A percentile compares a stretch with the other conserved stretches of the same genome.
Conservation (phyloP, 2,888 invertebrate species). For the Rutpela maculata region DNA sequence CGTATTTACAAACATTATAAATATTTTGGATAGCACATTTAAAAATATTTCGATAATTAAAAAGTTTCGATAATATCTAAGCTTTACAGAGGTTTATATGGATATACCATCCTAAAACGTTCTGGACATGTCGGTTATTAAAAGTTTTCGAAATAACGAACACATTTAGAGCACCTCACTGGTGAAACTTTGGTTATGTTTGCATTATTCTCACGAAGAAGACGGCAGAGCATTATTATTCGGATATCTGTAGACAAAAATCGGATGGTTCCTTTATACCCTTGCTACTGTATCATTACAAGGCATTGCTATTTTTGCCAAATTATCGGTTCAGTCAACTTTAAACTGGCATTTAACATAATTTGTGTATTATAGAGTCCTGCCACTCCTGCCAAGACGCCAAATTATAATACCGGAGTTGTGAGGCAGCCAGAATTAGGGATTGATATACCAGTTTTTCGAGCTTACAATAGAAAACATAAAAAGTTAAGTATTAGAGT, state of each 20-base stretch:
- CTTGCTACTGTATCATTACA: constrained; percentile 69
- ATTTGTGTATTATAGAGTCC: constrained; percentile 52
- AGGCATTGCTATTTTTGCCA: constrained; percentile 66
- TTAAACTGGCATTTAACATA: constrained; percentile 67
- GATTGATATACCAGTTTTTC: constrained; percentile 42
- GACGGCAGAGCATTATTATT: constrained; percentile 20
- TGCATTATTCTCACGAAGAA: neutral
- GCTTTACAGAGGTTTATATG: no score
- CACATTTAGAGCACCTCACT: neutral
- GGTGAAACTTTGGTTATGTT: neutral
- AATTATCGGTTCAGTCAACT: constrained; percentile 65
- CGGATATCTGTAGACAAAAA: constrained; percentile 51
- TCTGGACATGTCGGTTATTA: no score
- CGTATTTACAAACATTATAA: no score
- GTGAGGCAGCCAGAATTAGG: constrained; percentile 49
- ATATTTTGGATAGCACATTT: no score
- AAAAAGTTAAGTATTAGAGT: constrained; percentile 52
- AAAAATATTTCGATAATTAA: no score
- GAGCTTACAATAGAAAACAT: constrained; percentile 49
- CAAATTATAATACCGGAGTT: constrained; percentile 50
- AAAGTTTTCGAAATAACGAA: no score
- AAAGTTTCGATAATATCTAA: no score
- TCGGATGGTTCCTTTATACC: constrained; percentile 41
- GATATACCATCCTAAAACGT: no score
- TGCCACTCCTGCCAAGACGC: constrained; percentile 13